Conservation (phyloP, 1,140 invertebrate species). For the Rhopalosiphum maidis region DNA sequence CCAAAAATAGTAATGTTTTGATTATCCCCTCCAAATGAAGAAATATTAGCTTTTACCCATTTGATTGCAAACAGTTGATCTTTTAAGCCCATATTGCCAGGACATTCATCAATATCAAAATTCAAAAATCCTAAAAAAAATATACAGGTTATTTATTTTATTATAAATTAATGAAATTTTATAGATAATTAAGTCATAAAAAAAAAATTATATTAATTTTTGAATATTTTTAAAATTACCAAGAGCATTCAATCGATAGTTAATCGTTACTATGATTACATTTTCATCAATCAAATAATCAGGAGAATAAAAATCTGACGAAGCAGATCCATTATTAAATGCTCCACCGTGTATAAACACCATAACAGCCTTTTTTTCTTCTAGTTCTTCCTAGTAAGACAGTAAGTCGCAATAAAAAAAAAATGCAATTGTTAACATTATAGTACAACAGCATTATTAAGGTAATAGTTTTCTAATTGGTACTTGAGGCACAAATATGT, state of each 20-base stretch:
- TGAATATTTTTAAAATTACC: slow-evolving; percentile 62
- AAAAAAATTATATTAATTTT: neutral
- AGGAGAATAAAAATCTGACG: slow-evolving; percentile 68
- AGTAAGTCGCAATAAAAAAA: neutral
- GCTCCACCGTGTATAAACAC: slow-evolving; percentile 72
- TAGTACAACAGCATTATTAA: too few relatives aligned
- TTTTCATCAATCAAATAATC: slow-evolving; percentile 77
- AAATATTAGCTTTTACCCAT: slow-evolving; percentile 78
- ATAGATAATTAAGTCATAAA: neutral
- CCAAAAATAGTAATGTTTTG: slow-evolving; percentile 73
- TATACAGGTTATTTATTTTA: neutral
- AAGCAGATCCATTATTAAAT: slow-evolving; percentile 65
- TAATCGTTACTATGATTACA: slow-evolving; percentile 78
- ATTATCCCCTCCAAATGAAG: slow-evolving; percentile 77
- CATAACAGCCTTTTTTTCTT: slow-evolving; percentile 66
- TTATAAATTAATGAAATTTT: neutral
- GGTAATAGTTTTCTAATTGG: neutral
- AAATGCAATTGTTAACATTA: neutral
- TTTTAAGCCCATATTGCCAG: slow-evolving; percentile 78
- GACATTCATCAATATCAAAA: slow-evolving; percentile 69
- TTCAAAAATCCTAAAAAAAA: slow-evolving; percentile 64
- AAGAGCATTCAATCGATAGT: slow-evolving; percentile 75
- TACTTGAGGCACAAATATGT: slow-evolving; percentile 58
- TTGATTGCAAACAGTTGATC: slow-evolving; percentile 76
- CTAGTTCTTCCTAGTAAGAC: neutral